A percentile compares a stretch with the other conserved stretches of the same genome.
Evolutionary conservation across 2,113 vertebrate species (phyloP).

Genomic region (Hystrix brachyura): DNA sequence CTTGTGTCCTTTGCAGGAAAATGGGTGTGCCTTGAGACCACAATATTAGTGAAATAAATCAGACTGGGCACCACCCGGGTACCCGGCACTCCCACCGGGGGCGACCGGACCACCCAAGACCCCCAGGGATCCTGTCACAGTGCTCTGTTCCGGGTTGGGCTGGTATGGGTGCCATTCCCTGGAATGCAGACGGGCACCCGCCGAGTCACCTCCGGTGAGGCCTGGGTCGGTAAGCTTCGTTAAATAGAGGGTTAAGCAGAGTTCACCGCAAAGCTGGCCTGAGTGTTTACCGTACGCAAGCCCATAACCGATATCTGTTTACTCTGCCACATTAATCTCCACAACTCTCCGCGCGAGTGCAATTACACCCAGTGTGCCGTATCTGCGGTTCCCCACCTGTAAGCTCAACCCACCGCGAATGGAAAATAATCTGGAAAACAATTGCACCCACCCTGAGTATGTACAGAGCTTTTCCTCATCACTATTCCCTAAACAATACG

Average conservation of each 20-base stretch:
- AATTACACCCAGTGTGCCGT: too few relatives aligned
- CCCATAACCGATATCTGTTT: neutral
- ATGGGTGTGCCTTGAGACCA: neutral
- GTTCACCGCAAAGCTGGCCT: neutral
- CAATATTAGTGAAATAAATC: neutral
- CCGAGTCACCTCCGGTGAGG: too few relatives aligned
- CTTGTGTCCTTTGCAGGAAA: neutral
- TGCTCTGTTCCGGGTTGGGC: neutral
- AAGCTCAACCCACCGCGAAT: neutral
- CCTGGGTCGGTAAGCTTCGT: neutral
- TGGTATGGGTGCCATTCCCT: neutral
- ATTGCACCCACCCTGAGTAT: neutral
- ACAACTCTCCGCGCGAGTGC: neutral
- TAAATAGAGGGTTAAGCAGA: neutral
- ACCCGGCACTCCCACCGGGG: too few relatives aligned
- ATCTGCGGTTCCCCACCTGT: neutral
- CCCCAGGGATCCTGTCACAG: neutral
- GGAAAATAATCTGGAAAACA: neutral
- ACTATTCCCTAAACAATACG: neutral
- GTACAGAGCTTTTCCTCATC: neutral
- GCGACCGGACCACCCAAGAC: too few relatives aligned
- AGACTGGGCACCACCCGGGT: neutral
- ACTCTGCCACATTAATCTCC: neutral
- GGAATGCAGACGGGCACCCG: neutral
- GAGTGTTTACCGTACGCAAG: neutral